Conservation (phyloP, 1,140 invertebrate species). For the Grapholita molesta region DNA sequence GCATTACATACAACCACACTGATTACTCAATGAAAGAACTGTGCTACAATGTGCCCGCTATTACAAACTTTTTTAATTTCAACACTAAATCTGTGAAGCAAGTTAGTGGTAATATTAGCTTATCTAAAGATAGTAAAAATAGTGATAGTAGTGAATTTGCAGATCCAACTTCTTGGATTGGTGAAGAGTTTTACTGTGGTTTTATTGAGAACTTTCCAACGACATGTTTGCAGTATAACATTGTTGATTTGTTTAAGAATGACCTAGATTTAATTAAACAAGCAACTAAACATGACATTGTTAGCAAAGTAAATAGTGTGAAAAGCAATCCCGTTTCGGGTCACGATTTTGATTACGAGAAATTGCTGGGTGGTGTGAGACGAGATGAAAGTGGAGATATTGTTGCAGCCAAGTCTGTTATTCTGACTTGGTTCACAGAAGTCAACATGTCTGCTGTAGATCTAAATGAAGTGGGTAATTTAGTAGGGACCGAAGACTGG, state of each 20-base stretch:
- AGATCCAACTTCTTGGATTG: slow-evolving; percentile 78
- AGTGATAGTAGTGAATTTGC: slow-evolving; percentile 45
- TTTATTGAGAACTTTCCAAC: slow-evolving; percentile 78
- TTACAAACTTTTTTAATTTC: slow-evolving; percentile 52
- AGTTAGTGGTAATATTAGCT: slow-evolving; percentile 30
- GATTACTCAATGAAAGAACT: slow-evolving; percentile 79
- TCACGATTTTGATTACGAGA: slow-evolving; percentile 82
- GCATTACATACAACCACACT: slow-evolving; percentile 47
- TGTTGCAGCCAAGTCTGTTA: slow-evolving; percentile 80
- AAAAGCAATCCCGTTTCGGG: slow-evolving; percentile 82
- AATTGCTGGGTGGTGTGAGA: slow-evolving; percentile 81
- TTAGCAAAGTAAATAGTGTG: slow-evolving; percentile 80
- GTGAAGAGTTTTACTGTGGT: slow-evolving; percentile 78
- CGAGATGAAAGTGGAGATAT: slow-evolving; percentile 81
- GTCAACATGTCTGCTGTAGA: slow-evolving; percentile 84
- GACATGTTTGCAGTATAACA: slow-evolving; percentile 81
- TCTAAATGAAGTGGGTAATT: slow-evolving; percentile 82
- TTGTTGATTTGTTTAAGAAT: slow-evolving; percentile 86
- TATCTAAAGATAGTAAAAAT: slow-evolving; percentile 23
- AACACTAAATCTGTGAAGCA: slow-evolving; percentile 56
- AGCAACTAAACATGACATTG: slow-evolving; percentile 81
- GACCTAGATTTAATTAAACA: slow-evolving; percentile 76
- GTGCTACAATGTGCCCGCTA: slow-evolving; percentile 81
- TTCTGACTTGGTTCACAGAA: slow-evolving; percentile 81
- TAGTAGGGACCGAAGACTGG: slow-evolving; percentile 86